Evolutionary conservation across 2,113 vertebrate genomes (phyloP).

Genomic region (Cranoglanis bouderius): DNA sequence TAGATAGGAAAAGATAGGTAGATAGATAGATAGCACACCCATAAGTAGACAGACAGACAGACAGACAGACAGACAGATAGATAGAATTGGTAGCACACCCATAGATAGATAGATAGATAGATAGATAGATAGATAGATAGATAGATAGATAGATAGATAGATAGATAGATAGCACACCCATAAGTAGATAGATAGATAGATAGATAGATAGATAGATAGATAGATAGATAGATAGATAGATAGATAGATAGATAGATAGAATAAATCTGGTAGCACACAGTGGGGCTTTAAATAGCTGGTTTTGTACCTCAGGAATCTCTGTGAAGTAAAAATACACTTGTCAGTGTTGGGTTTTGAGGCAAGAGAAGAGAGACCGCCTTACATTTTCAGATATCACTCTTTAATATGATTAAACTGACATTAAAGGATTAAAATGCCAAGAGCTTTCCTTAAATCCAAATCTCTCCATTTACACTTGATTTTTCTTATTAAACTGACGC

Average conservation of each 20-base stretch:
- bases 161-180: neutral
- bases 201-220: neutral
- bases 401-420: neutral
- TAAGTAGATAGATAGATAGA: neutral
- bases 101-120: neutral
- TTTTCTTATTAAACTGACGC: too few species aligned
- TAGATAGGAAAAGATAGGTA: neutral
- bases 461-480: neutral
- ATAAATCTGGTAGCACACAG: too few species aligned
- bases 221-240: too few species aligned
- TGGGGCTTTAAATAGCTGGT: neutral
- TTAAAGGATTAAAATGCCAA: neutral
- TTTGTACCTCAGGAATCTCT: neutral
- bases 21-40: neutral
- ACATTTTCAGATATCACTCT: too few species aligned
- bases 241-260: neutral
- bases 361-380: neutral
- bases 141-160: neutral
- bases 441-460: neutral
- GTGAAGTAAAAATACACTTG: neutral
- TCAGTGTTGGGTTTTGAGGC: neutral
- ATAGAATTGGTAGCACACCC: too few species aligned
- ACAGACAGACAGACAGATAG: too few species aligned
- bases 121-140: neutral
- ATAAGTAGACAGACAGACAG: neutral